phyloP scores from a whole-genome alignment of 2,888 invertebrate species.

The Nymphalis c-album region DNA sequence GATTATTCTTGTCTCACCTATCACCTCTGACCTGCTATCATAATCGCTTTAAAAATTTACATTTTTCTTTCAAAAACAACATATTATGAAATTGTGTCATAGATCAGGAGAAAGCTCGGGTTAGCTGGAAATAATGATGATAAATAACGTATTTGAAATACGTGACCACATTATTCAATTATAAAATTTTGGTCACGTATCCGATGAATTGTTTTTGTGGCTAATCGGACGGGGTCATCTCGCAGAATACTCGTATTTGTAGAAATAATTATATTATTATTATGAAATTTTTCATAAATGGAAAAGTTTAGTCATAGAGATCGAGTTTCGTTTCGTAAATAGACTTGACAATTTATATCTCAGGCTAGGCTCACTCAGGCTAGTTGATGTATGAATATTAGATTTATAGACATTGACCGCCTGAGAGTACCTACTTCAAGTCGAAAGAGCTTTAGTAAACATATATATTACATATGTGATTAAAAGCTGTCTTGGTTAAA shows the following conservation, averaged over 20 bases:
- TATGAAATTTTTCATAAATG: not conserved
- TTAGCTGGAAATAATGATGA: conserved; percentile 42
- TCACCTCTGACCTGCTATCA: conserved; percentile 61
- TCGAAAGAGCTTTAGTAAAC: too few relatives aligned
- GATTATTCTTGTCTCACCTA: conserved; percentile 20
- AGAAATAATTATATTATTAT: not conserved
- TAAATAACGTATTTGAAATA: conserved; percentile 40
- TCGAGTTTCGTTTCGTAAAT: too few relatives aligned
- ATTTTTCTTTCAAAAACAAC: conserved; percentile 61
- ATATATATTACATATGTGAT: too few relatives aligned
- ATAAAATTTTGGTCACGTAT: conserved; percentile 41
- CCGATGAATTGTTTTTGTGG: conserved; percentile 32
- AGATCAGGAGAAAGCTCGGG: conserved; percentile 75
- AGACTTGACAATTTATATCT: too few relatives aligned
- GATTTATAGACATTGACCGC: too few relatives aligned
- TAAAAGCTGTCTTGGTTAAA: too few relatives aligned
- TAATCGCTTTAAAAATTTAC: conserved; percentile 50
- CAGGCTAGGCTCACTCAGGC: too few relatives aligned
- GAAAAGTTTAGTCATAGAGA: not conserved
- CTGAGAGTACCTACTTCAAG: too few relatives aligned
- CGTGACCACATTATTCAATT: conserved; percentile 38
- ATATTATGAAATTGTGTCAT: conserved; percentile 64
- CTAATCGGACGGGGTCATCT: conserved; percentile 38
- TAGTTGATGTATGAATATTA: too few relatives aligned
- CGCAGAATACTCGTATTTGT: not conserved